These are phyloP conservation scores for Galeopsomyia nigrocyanea DNA, from an alignment of 2,888 invertebrate species.

Conservation along the genomic window DNA sequence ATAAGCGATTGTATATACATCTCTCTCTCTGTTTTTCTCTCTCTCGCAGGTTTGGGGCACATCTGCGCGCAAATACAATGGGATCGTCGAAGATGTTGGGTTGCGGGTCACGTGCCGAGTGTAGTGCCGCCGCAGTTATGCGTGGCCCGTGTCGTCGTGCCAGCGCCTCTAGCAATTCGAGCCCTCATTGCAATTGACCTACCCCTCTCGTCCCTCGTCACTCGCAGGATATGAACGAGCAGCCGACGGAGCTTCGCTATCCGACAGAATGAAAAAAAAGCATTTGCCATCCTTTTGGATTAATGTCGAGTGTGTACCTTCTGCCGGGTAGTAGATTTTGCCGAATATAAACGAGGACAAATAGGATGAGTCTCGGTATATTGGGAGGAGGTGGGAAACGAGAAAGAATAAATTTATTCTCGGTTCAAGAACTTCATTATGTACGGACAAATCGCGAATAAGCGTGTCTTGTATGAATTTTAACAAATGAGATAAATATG, in stretches of 20 bases:
- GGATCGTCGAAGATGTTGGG: slow-evolving; percentile 31
- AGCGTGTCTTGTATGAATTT: too few species aligned
- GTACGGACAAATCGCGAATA: too few species aligned
- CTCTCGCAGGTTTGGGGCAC: slow-evolving; percentile 20
- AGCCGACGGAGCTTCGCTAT: background rate
- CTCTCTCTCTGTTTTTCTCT: background rate
- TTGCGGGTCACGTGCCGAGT: slow-evolving; percentile 49
- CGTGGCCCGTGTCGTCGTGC: background rate
- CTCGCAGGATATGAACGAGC: background rate
- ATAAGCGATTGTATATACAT: slow-evolving; percentile 6
- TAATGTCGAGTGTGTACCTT: slow-evolving; percentile 42
- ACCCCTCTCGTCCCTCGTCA: slow-evolving; percentile 4
- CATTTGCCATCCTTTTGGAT: slow-evolving; percentile 38
- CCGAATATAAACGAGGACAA: too few species aligned
- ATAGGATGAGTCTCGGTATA: too few species aligned
- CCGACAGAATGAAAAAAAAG: slow-evolving; percentile 26
- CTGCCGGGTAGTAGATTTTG: slow-evolving; percentile 13
- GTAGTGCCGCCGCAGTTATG: slow-evolving; percentile 19
- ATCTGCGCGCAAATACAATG: slow-evolving; percentile 45
- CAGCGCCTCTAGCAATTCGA: slow-evolving; percentile 32
- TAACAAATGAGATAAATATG: too few species aligned
- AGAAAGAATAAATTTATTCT: too few species aligned
- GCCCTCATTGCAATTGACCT: slow-evolving; percentile 28
- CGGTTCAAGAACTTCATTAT: too few species aligned
- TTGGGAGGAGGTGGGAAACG: too few species aligned